Percentiles rank a stretch among this genome's conserved stretches.
phyloP scores from a whole-genome alignment of 2,888 invertebrate species.

The Balanococcus diminutus region DNA sequence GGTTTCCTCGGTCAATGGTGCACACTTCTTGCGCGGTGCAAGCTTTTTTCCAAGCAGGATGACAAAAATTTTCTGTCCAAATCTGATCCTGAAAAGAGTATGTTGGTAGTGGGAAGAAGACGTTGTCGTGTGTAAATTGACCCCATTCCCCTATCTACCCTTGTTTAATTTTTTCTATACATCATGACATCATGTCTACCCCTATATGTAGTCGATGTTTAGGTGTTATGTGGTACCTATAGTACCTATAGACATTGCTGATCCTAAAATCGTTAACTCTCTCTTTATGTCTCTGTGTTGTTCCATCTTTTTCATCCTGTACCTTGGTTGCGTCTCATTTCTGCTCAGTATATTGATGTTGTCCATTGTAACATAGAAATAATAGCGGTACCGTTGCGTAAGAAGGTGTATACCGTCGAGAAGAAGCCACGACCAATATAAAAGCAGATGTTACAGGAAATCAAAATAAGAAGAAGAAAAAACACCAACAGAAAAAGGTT shows the following conservation, averaged over 20 bases:
- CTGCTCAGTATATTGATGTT: not conserved
- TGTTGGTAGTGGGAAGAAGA: not conserved
- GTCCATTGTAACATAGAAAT: not conserved
- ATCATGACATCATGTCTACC: not conserved
- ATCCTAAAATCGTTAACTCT: not conserved
- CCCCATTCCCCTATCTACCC: not conserved
- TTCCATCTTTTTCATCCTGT: not conserved
- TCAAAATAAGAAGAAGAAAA: not conserved
- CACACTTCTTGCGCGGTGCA: not conserved
- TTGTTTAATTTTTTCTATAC: not conserved
- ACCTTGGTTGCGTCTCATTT: not conserved
- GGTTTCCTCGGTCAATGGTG: not conserved
- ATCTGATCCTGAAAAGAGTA: not conserved
- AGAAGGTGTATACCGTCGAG: not conserved
- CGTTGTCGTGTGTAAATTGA: not conserved
- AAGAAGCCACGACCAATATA: not conserved
- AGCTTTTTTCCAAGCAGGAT: not conserved
- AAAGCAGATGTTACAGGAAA: conserved; percentile 11
- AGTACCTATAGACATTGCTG: not conserved
- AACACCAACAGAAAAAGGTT: not conserved
- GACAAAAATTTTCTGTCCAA: not conserved
- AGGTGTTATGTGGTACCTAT: not conserved
- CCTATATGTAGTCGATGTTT: not conserved
- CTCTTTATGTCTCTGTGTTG: too few relatives aligned
- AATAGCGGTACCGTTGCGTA: not conserved